A percentile compares a stretch with the other conserved stretches of the same genome.
Conservation (phyloP, 2,113 vertebrate species). For the Antigone vipio region DNA sequence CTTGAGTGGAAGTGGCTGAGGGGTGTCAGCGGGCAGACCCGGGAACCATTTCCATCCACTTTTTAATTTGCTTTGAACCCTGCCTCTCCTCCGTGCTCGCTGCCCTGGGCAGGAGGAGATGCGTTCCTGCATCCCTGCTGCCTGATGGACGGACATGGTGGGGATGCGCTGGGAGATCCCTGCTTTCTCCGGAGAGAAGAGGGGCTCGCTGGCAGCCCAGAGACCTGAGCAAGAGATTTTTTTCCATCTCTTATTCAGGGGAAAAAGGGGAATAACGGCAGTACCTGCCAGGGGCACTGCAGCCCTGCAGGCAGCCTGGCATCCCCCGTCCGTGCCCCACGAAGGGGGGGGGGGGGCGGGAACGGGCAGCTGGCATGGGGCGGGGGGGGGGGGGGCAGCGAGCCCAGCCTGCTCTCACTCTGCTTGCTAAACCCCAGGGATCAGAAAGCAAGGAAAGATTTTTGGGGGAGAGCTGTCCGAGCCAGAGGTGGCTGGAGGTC, state of each 20-base stretch:
- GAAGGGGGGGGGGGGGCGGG: too few species aligned
- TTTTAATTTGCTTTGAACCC: neutral
- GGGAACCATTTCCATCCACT: rapidly evolving
- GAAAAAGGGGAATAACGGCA: rapidly evolving
- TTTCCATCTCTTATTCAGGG: neutral
- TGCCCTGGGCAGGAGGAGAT: rapidly evolving
- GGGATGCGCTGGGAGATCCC: neutral
- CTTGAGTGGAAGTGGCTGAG: neutral
- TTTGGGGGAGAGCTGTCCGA: neutral
- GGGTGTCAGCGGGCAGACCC: neutral
- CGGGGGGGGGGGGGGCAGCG: neutral
- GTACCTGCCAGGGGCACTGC: neutral
- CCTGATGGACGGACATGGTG: rapidly evolving
- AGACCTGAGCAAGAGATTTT: neutral
- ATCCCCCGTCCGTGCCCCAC: neutral
- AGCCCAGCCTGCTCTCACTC: neutral
- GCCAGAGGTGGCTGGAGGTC: neutral
- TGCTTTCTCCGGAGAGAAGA: neutral
- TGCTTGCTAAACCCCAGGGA: neutral
- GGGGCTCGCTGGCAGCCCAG: neutral
- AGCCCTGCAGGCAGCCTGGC: neutral
- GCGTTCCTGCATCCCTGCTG: neutral
- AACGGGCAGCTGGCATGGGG: rapidly evolving
- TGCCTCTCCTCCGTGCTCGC: rapidly evolving
- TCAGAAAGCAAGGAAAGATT: neutral